Evolutionary conservation across 1,140 invertebrate species (phyloP), one percentile per base, ranked within the genome.

Genomic region (Sitobion miscanthi): DNA sequence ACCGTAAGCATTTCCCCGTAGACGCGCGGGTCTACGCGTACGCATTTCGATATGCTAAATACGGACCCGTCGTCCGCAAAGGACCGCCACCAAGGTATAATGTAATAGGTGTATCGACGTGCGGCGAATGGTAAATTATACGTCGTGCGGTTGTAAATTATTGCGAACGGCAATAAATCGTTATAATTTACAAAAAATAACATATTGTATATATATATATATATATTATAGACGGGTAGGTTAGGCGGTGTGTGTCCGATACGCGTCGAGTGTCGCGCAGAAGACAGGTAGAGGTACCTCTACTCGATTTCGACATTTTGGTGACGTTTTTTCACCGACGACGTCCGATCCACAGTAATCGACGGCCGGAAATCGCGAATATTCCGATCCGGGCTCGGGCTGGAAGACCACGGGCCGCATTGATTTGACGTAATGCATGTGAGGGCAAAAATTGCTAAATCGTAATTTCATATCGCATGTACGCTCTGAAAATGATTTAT

Each of bases 11-110:
- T 77, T 77, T 77, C 62, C 62, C 62, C 30, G 62, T 6, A 77
- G 62, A 77, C 62, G 62, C 30, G 62, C 49, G 49, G 49, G 11
- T n/a, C 14, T 77, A 35, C 62, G n/a, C 62, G 62, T 77, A 77
- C 62, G 62, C 17, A 77, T 77, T 77, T 77, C 62, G 62, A n/a
- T 77, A 77, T 77, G 62, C 62, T 77, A 77, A 77, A 77, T 42
- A 42, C 62, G 62, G 62, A 77, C 62, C 62, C 30, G 62, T 47
- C 9, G 62, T 47, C 9, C 30, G 62, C n/a, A 17, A 77, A 77
- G 62, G 62, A 77, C 14, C 62, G 14, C 30, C 62, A 77, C 62
- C 62, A 77, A n/a, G 62, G 62, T 77, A 52, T 17, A 77, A 77
- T 77, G 2, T 77, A 77, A 35, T 77, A 77, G n/a, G 62, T 77